Conservation (phyloP, 2,797 vertebrate species). For the Phylloscopus collybita region DNA sequence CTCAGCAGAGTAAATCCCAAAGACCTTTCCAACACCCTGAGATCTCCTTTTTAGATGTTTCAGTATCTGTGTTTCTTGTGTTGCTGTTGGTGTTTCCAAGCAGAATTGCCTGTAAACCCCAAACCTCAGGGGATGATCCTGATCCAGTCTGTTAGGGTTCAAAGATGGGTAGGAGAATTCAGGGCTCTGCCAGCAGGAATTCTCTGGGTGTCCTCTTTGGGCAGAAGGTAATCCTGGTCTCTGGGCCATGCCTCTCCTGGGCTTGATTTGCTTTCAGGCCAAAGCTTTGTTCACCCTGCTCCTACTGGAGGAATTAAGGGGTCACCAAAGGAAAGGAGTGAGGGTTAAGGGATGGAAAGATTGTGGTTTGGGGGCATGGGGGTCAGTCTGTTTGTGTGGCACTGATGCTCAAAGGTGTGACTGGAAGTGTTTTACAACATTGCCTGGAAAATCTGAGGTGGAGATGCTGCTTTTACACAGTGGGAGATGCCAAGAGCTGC, state of each 20-base stretch:
- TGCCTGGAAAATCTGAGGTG: not conserved
- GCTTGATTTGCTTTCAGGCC: not conserved
- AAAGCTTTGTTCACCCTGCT: not conserved
- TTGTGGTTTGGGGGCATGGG: not conserved
- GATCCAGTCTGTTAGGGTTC: not conserved
- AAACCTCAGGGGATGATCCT: not conserved
- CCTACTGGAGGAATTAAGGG: accelerated
- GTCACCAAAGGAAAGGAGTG: not conserved
- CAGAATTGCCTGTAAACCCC: not conserved
- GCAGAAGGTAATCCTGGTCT: not conserved
- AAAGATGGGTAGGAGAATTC: not conserved
- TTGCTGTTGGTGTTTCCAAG: not conserved
- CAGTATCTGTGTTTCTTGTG: not conserved
- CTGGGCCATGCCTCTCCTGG: not conserved
- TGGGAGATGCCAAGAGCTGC: not conserved
- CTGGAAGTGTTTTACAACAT: not conserved
- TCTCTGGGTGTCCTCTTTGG: not conserved
- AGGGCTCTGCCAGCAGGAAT: not conserved
- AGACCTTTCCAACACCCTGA: not conserved
- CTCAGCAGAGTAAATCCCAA: not conserved
- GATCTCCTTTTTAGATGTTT: not conserved
- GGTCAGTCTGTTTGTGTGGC: accelerated
- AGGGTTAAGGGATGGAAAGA: not conserved
- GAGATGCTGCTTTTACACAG: not conserved
- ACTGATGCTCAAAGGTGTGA: not conserved